phyloP scores from a whole-genome alignment of 2,113 vertebrate genomes.

The Otocyon megalotis region DNA sequence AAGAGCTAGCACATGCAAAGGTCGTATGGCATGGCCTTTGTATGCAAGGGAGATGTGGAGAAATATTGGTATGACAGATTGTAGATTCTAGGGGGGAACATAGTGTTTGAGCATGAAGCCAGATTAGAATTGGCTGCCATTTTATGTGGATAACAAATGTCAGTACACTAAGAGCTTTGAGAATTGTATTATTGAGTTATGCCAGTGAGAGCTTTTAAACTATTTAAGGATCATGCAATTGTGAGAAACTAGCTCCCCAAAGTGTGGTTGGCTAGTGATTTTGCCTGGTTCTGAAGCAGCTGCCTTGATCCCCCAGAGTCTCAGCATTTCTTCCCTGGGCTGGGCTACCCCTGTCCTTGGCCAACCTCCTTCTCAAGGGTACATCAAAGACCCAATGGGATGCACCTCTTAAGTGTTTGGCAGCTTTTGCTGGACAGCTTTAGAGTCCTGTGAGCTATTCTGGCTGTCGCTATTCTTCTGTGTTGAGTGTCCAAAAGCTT shows the following conservation, averaged over 20 bases:
- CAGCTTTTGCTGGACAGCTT: not conserved
- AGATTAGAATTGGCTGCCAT: not conserved
- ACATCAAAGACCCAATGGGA: not conserved
- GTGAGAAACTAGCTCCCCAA: not conserved
- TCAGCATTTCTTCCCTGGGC: constrained; percentile 48
- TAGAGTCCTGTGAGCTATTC: constrained; percentile 37
- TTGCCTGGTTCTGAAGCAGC: not conserved
- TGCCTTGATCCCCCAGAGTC: not conserved
- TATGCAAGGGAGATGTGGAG: not conserved
- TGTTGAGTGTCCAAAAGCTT: not conserved
- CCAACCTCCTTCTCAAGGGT: not conserved
- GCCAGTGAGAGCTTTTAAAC: not conserved
- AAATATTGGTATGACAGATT: not conserved
- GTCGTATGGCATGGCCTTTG: not conserved
- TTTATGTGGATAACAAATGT: not conserved
- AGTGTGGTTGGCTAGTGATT: not conserved
- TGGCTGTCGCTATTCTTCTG: constrained; percentile 46
- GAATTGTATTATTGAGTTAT: not conserved
- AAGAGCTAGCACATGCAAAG: not conserved
- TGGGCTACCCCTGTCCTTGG: constrained; percentile 43
- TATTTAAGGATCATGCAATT: not conserved
- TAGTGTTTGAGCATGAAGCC: not conserved
- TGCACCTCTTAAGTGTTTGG: constrained; percentile 7
- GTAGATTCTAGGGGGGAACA: not conserved
- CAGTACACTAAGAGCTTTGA: not conserved